Evolutionary conservation across 1,140 invertebrate genomes (phyloP).

Genomic region (Bradysia coprophila): DNA sequence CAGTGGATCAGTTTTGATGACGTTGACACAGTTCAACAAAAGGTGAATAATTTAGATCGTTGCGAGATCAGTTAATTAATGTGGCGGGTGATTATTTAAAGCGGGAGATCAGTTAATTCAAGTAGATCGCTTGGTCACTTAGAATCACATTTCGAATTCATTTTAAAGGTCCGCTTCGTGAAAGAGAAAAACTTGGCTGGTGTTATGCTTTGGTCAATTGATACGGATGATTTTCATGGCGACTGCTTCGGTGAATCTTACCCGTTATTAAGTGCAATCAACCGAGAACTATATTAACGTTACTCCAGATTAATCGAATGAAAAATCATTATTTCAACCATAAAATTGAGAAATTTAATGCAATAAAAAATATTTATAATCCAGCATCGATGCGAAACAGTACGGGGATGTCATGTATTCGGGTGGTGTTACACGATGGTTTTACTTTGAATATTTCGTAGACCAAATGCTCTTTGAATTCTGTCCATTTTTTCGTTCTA

Average conservation of each 20-base stretch:
- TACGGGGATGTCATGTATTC: slow-evolving; percentile 14
- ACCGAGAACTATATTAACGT: slow-evolving; percentile 6
- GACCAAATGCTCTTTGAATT: slow-evolving; percentile 26
- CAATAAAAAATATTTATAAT: too few species aligned
- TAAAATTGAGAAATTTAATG: too few species aligned
- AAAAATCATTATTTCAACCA: too few species aligned
- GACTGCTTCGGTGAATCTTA: slow-evolving; percentile 31
- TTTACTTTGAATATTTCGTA: slow-evolving; percentile 5
- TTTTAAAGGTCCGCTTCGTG: slow-evolving; percentile 11
- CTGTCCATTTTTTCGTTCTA: slow-evolving; percentile 26
- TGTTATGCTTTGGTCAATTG: slow-evolving; percentile 65
- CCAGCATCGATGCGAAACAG: slow-evolving; percentile 15
- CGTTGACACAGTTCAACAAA: slow-evolving; percentile 17
- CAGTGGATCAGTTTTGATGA: slow-evolving; percentile 26
- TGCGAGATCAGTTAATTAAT: too few species aligned
- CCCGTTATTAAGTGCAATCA: slow-evolving; percentile 24
- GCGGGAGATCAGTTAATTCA: too few species aligned
- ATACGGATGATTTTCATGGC: slow-evolving; percentile 55
- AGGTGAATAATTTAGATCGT: slow-evolving; percentile 8
- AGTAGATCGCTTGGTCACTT: too few species aligned
- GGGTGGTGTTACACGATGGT: slow-evolving; percentile 4
- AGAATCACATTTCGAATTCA: too few species aligned
- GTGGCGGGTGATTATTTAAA: too few species aligned
- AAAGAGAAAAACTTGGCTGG: slow-evolving; percentile 38
- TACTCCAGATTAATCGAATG: too few species aligned